Conservation (phyloP, 2,797 vertebrate species). For the Moxostoma hubbsi region DNA sequence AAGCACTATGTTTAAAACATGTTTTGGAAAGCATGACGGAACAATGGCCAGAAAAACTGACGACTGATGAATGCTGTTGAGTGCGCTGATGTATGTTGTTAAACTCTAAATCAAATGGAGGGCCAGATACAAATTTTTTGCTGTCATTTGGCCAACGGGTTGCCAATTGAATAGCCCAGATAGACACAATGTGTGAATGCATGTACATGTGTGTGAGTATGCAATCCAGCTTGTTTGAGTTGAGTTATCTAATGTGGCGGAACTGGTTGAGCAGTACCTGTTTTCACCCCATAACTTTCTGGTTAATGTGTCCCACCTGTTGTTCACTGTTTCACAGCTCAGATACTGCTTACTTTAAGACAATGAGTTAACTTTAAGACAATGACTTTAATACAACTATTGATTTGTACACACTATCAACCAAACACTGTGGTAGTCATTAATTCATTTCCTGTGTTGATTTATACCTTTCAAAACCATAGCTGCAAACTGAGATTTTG, state of each 20-base stretch:
- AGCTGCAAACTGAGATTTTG: not conserved
- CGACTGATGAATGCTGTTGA: too few relatives aligned
- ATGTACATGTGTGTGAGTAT: not conserved
- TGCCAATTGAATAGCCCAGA: too few relatives aligned
- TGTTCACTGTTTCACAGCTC: slow-evolving; percentile 32
- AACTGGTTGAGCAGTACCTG: slow-evolving; percentile 62
- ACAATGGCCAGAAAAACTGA: too few relatives aligned
- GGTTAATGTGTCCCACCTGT: slow-evolving; percentile 43
- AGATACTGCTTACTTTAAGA: slow-evolving; percentile 35
- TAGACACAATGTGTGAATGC: not conserved
- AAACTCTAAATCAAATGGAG: too few relatives aligned
- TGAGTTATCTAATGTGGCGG: slow-evolving; percentile 54
- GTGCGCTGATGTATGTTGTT: too few relatives aligned
- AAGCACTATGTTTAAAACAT: too few relatives aligned
- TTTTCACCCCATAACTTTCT: slow-evolving; percentile 58
- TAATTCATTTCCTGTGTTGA: not conserved
- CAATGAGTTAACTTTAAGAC: not conserved
- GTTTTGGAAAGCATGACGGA: too few relatives aligned
- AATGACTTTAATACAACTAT: too few relatives aligned
- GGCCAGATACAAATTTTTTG: too few relatives aligned
- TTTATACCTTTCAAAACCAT: not conserved
- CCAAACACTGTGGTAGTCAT: slow-evolving; percentile 1
- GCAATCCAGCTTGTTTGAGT: not conserved
- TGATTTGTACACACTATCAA: slow-evolving; percentile 16
- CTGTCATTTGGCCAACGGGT: too few relatives aligned